Conservation (phyloP, 2,797 vertebrate genomes). For the Coilia nasus region DNA sequence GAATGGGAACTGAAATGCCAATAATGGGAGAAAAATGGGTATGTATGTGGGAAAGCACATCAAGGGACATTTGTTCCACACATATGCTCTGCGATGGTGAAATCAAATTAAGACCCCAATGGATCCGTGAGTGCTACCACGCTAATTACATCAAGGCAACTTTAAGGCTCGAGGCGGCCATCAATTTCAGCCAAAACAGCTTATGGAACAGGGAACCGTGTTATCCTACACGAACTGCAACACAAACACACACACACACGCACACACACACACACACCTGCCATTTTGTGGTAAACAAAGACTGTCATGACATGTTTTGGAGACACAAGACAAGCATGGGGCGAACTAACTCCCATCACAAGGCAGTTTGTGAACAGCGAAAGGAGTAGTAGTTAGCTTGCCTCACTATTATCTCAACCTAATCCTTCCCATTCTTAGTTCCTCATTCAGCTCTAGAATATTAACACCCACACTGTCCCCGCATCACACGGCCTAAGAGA, state of each 20-base stretch:
- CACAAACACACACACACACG: background rate
- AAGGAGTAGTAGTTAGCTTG: background rate
- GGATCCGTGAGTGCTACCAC: background rate
- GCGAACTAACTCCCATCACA: background rate
- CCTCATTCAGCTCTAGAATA: background rate
- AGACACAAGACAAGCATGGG: background rate
- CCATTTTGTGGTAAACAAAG: background rate
- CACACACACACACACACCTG: background rate
- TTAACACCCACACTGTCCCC: background rate
- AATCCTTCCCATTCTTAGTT: background rate
- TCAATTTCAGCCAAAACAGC: background rate
- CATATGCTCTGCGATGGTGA: constrained; percentile 3
- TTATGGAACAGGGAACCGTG: background rate
- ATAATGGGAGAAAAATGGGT: background rate
- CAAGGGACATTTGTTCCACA: constrained; percentile 10
- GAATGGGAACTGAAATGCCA: background rate
- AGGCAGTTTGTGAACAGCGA: background rate
- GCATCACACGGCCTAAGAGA: background rate
- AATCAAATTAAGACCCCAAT: constrained; percentile 17
- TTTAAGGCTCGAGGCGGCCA: background rate
- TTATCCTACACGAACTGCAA: constrained; percentile 1
- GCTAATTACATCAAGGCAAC: background rate
- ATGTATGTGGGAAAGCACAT: background rate
- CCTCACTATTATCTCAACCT: background rate
- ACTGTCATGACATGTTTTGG: background rate